A percentile compares a stretch with the other conserved stretches of the same genome.
phyloP scores from a whole-genome alignment of 2,888 invertebrate genomes.

The Operophtera brumata region DNA sequence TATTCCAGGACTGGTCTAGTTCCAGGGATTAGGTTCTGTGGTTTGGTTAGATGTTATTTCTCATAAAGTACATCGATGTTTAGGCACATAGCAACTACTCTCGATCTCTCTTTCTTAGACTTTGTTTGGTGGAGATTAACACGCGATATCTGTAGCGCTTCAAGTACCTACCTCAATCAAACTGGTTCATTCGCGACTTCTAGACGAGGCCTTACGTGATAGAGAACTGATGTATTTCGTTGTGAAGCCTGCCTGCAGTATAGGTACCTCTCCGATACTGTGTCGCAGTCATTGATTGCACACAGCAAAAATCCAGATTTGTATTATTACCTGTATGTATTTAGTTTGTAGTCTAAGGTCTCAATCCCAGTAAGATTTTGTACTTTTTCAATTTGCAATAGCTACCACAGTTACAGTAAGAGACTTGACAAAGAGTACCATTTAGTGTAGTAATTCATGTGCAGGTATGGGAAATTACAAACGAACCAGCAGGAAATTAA shows the following conservation, averaged over 20 bases:
- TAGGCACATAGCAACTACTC: background rate
- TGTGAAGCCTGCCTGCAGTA: constrained; percentile 6
- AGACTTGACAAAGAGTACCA: constrained; percentile 39
- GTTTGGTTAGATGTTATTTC: constrained; percentile 37
- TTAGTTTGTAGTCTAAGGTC: constrained; percentile 46
- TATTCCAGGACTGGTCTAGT: constrained; percentile 38
- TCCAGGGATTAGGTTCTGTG: constrained; percentile 31
- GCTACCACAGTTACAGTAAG: constrained; percentile 15
- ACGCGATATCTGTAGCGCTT: background rate
- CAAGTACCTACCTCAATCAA: background rate
- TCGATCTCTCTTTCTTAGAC: constrained; percentile 1
- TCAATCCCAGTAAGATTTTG: constrained; percentile 44
- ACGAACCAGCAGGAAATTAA: constrained; percentile 74
- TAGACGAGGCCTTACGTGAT: constrained; percentile 1
- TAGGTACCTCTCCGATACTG: background rate
- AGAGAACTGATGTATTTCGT: background rate
- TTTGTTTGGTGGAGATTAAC: background rate
- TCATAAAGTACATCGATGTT: constrained; percentile 34
- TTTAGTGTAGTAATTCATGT: constrained; percentile 59
- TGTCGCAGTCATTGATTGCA: background rate
- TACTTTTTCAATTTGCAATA: constrained; percentile 30
- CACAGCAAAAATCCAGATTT: background rate
- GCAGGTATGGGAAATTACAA: constrained; percentile 65
- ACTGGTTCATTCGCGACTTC: background rate
- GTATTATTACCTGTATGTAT: constrained; percentile 40